phyloP scores from a whole-genome alignment of 1,140 invertebrate genomes.

The Drosophila dunni region DNA sequence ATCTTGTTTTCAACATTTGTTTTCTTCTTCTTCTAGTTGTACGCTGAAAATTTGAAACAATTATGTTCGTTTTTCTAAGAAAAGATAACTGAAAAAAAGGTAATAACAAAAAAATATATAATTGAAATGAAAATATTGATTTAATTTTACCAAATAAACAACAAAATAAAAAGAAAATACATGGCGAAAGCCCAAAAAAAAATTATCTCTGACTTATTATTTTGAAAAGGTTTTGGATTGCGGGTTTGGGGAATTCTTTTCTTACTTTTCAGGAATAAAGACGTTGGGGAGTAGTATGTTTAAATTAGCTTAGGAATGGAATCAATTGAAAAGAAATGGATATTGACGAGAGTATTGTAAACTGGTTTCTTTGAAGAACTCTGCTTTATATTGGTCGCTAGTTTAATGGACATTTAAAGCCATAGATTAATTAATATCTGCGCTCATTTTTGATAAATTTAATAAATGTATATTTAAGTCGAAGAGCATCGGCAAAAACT shows the following conservation, averaged over 20 bases:
- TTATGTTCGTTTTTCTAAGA: constrained; percentile 82
- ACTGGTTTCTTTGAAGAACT: too few species aligned
- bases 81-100: constrained; percentile 81
- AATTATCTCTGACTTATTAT: constrained; percentile 26
- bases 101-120: constrained; percentile 71
- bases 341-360: too few species aligned
- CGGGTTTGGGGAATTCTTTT: background rate
- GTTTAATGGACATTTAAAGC: too few species aligned
- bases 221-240: background rate
- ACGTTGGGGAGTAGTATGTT: too few species aligned
- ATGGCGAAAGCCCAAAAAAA: constrained; percentile 59
- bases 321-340: too few species aligned
- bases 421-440: too few species aligned
- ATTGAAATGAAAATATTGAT: constrained; percentile 81
- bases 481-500: too few species aligned
- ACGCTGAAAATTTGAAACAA: constrained; percentile 81
- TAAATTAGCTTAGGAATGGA: too few species aligned
- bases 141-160: constrained; percentile 82
- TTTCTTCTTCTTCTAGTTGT: constrained; percentile 81
- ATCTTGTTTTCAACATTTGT: constrained; percentile 75
- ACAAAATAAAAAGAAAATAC: constrained; percentile 50
- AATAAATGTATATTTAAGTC: too few species aligned
- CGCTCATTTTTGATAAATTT: too few species aligned
- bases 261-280: background rate
- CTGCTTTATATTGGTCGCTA: too few species aligned